Evolutionary conservation across 2,797 vertebrate species (phyloP).

Genomic region (Chloroceryle amazona): DNA sequence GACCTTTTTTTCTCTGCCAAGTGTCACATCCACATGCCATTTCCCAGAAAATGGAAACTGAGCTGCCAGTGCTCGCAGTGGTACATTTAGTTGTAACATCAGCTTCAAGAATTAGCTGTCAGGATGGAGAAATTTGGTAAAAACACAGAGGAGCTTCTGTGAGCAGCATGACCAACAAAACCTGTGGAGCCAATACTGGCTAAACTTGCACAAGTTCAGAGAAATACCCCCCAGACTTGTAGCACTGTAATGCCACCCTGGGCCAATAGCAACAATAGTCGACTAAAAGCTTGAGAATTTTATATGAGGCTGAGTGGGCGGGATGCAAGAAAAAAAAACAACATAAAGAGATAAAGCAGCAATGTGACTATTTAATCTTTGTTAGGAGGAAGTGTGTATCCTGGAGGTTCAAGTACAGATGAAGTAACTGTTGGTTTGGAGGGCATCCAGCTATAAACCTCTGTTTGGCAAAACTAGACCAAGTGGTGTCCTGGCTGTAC

Average conservation of each 20-base stretch:
- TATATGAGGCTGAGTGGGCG: neutral
- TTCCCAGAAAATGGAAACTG: neutral
- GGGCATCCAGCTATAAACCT: fast-evolving
- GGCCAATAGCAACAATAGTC: neutral
- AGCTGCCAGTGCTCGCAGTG: neutral
- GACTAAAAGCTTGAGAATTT: neutral
- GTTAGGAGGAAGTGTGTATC: neutral
- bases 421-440: neutral
- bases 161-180: neutral
- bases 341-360: neutral
- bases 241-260: neutral
- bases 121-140: neutral
- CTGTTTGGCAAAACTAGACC: neutral
- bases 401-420: neutral
- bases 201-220: neutral
- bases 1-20: neutral
- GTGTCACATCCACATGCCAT: neutral
- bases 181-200: neutral
- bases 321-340: neutral
- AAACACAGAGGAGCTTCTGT: neutral
- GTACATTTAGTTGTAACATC: neutral
- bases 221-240: neutral
- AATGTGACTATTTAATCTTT: neutral
- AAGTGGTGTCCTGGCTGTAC: neutral
- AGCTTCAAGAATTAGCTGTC: neutral